Conservation (phyloP, 2,113 vertebrate genomes). For the Dromas ardeola region DNA sequence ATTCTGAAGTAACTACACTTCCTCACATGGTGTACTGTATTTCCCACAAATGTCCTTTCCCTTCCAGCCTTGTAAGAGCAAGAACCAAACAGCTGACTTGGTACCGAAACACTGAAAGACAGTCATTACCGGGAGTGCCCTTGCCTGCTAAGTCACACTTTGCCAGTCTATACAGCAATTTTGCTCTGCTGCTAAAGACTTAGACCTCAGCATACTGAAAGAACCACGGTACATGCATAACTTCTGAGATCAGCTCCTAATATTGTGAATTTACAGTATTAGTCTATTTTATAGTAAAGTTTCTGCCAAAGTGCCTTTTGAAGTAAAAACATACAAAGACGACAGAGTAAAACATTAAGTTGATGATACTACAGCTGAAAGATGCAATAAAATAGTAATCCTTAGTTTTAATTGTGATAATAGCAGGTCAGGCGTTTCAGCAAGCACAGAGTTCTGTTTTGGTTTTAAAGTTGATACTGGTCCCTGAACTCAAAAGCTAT, state of each 20-base stretch:
- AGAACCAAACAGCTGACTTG: not conserved
- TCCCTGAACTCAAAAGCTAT: not conserved
- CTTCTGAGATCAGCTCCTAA: not conserved
- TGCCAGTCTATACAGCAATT: not conserved
- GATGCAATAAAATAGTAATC: not conserved
- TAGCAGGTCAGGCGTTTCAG: not conserved
- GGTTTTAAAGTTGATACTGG: not conserved
- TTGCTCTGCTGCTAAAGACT: not conserved
- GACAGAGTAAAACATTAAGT: not conserved
- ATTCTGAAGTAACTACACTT: not conserved
- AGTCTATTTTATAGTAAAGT: not conserved
- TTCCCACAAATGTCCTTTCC: not conserved
- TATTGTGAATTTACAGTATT: not conserved
- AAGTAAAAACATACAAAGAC: not conserved
- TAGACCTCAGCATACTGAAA: not conserved
- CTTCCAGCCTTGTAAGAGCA: not conserved
- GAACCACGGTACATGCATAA: not conserved
- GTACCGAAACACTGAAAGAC: not conserved
- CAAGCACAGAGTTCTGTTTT: not conserved
- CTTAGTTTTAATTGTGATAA: not conserved
- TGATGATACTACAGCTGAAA: not conserved
- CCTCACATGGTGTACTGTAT: not conserved
- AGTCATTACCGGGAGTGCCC: not conserved
- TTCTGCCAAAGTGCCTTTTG: not conserved
- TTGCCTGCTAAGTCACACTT: not conserved